These are phyloP conservation scores for Tachysurus vachellii DNA, from an alignment of 2,113 vertebrate genomes.

Conservation along the genomic window DNA sequence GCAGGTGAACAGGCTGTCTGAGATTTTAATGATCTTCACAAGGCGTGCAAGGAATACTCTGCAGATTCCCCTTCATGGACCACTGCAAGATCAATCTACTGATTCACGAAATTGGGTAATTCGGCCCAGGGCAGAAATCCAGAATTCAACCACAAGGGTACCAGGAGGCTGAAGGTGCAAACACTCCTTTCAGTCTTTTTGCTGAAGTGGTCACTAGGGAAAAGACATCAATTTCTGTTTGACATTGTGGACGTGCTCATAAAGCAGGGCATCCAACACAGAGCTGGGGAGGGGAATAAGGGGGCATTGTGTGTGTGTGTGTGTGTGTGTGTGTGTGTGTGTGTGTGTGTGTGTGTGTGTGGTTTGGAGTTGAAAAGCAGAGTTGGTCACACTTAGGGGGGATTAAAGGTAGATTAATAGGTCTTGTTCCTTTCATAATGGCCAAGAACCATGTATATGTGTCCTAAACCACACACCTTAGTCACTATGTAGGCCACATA, in stretches of 20 bases:
- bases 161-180: neutral
- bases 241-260: neutral
- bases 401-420: neutral
- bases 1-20: neutral
- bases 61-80: neutral
- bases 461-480: neutral
- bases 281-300: neutral
- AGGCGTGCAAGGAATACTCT: neutral
- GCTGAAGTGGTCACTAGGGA: no score
- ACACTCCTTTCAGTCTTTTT: no score
- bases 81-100: neutral
- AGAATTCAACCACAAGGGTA: neutral
- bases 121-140: neutral
- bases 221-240: neutral
- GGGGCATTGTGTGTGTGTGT: neutral
- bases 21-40: neutral
- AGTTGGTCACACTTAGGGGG: neutral
- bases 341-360: no score
- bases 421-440: neutral
- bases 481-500: neutral
- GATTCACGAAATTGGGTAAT: neutral
- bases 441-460: neutral
- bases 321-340: no score
- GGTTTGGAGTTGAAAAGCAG: no score
- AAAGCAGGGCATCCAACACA: neutral